A percentile compares a stretch with the other conserved stretches of the same genome.
These are phyloP conservation scores for Hiodon tergisus DNA, from an alignment of 2,113 vertebrate species.

Conservation along the genomic window DNA sequence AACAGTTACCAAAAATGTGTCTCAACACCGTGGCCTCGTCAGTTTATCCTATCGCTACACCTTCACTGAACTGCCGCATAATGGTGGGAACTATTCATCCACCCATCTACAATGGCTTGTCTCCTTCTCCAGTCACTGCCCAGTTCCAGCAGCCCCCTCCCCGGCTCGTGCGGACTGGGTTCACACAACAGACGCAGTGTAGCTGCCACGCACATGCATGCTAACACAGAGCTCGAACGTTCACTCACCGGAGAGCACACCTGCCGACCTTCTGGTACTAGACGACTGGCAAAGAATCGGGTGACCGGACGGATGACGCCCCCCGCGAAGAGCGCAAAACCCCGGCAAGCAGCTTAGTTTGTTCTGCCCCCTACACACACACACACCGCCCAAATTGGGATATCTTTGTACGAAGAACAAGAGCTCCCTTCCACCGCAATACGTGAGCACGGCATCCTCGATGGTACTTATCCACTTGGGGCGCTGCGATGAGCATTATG, in stretches of 20 bases:
- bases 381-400: conserved; percentile 24
- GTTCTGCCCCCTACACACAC: background rate
- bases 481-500: conserved; percentile 49
- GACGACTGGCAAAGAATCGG: background rate
- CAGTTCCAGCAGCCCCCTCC: conserved; percentile 7
- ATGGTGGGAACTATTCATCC: too few species aligned
- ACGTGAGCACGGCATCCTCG: conserved; percentile 36
- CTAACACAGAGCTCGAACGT: background rate
- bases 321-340: background rate
- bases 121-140: background rate
- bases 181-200: conserved; percentile 25
- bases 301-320: background rate
- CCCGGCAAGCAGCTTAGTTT: conserved; percentile 15
- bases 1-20: too few species aligned
- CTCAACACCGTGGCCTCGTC: too few species aligned
- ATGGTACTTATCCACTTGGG: conserved; percentile 52
- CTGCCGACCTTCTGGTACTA: background rate
- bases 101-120: conserved; percentile 34
- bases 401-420: conserved; percentile 35
- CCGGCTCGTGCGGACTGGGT: conserved; percentile 5
- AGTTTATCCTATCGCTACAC: too few species aligned
- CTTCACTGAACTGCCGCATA: too few species aligned
- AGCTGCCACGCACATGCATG: conserved; percentile 6
- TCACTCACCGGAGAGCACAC: conserved; percentile 12
- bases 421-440: conserved; percentile 27